Evolutionary conservation across 2,113 vertebrate genomes (phyloP).

Genomic region (Circaetus gallicus): DNA sequence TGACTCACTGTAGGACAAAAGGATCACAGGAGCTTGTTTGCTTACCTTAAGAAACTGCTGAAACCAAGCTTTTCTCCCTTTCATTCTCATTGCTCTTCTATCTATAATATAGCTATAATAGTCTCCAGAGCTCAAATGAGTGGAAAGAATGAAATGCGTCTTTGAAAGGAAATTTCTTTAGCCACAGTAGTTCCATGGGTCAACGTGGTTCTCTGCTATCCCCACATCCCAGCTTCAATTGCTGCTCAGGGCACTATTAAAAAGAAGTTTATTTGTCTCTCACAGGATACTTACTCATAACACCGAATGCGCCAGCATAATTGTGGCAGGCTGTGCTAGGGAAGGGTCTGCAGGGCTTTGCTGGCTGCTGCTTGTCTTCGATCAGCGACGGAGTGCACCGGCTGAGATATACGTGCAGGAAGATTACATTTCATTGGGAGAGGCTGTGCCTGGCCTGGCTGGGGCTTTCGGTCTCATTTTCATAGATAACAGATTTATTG

Average conservation of each 20-base stretch:
- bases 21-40: neutral
- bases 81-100: neutral
- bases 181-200: neutral
- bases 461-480: neutral
- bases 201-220: neutral
- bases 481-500: neutral
- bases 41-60: neutral
- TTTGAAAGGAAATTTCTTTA: neutral
- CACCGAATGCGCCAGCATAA: fast-evolving
- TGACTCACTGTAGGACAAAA: neutral
- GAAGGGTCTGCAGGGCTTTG: neutral
- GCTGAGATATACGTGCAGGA: neutral
- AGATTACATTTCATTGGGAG: neutral
- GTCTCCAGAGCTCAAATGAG: neutral
- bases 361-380: neutral
- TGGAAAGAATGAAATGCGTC: neutral
- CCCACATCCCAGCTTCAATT: neutral
- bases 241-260: neutral
- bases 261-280: neutral
- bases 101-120: neutral
- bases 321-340: neutral
- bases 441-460: neutral
- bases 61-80: neutral
- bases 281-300: neutral
- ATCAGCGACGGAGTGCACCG: neutral